A percentile compares a stretch with the other conserved stretches of the same genome.
Conservation (phyloP, 2,888 invertebrate species). For the Oxystoma pomonae region DNA sequence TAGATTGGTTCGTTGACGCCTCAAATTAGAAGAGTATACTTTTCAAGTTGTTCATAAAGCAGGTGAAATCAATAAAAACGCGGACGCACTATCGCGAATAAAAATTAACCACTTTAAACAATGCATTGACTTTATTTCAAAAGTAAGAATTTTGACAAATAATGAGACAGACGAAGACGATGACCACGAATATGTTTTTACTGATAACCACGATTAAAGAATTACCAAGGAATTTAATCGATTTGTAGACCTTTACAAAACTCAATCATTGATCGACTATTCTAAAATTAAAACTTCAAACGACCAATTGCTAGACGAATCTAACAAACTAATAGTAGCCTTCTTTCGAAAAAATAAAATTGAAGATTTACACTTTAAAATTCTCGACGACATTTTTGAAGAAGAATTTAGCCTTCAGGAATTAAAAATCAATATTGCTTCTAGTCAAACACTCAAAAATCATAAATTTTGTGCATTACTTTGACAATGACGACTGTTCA, state of each 20-base stretch:
- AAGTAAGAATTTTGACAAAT: too few relatives aligned
- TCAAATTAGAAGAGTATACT: too few relatives aligned
- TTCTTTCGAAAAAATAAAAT: constrained; percentile 17
- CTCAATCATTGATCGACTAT: not conserved
- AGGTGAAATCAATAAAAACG: too few relatives aligned
- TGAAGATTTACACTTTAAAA: constrained; percentile 12
- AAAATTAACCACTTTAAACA: too few relatives aligned
- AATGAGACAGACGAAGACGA: too few relatives aligned
- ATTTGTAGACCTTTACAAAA: not conserved
- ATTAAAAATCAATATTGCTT: constrained; percentile 4
- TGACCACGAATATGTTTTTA: too few relatives aligned
- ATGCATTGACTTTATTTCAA: too few relatives aligned
- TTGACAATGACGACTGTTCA: not conserved
- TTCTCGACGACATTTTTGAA: constrained; percentile 14
- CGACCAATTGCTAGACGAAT: constrained; percentile 13
- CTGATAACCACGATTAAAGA: too few relatives aligned
- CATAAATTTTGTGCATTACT: constrained; percentile 3
- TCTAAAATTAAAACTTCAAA: constrained; percentile 8
- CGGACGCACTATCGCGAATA: too few relatives aligned
- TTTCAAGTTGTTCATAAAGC: too few relatives aligned
- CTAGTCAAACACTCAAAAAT: constrained; percentile 13
- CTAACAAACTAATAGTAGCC: constrained; percentile 15
- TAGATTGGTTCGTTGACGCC: too few relatives aligned
- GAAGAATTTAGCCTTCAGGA: constrained; percentile 5
- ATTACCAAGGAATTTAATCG: not conserved